Evolutionary conservation across 2,113 vertebrate genomes (phyloP).

Genomic region (Petrocephalus zakoni): DNA sequence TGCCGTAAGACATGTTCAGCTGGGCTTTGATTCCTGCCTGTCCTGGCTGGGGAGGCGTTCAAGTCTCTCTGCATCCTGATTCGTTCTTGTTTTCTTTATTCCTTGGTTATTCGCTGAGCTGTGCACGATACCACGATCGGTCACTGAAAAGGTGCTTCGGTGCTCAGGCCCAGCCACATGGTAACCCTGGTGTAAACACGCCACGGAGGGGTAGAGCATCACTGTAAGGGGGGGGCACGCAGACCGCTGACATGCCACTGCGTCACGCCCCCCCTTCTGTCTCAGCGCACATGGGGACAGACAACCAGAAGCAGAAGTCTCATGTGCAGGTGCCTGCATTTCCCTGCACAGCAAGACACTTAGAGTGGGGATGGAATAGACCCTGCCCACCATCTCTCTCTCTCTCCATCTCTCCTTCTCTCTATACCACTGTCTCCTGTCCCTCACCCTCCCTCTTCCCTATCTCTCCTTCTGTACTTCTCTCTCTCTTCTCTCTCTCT

Average conservation of each 20-base stretch:
- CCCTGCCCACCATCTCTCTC: conserved; percentile 30
- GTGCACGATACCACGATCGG: background rate
- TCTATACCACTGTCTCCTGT: background rate
- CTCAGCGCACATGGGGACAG: background rate
- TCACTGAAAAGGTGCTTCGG: background rate
- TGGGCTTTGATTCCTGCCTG: background rate
- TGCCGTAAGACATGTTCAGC: background rate
- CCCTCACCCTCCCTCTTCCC: background rate
- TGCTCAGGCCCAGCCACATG: background rate
- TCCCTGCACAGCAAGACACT: conserved; percentile 42
- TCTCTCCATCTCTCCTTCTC: conserved; percentile 41
- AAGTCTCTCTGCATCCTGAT: background rate
- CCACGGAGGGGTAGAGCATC: background rate
- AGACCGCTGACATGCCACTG: background rate
- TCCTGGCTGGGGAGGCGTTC: background rate
- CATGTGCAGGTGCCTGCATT: background rate
- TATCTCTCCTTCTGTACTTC: conserved; percentile 1
- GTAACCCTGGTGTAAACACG: background rate
- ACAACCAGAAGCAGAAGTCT: background rate
- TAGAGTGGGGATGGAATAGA: conserved; percentile 47
- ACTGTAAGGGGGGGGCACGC: background rate
- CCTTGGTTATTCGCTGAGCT: background rate
- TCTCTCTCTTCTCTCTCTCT: background rate
- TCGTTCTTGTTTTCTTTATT: background rate
- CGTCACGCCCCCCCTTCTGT: background rate